Percentiles rank a stretch among this genome's conserved stretches.
Conservation (phyloP, 2,113 vertebrate species). For the Phrynosoma blainvillii region DNA sequence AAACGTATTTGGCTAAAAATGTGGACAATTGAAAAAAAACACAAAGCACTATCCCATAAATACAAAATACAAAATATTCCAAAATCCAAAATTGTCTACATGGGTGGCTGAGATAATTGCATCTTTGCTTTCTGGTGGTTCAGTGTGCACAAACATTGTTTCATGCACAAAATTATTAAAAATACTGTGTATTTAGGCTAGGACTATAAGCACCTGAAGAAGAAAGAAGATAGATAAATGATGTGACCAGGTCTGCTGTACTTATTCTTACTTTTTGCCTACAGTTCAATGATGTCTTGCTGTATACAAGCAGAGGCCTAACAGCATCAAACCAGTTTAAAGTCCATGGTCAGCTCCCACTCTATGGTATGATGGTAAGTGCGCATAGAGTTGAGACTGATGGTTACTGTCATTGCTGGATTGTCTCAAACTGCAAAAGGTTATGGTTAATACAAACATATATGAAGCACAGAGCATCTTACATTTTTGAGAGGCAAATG, state of each 20-base stretch:
- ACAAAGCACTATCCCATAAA: too few species aligned
- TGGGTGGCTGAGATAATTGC: too few species aligned
- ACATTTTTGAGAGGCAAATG: background rate
- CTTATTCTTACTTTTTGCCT: slow-evolving; percentile 41
- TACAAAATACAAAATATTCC: too few species aligned
- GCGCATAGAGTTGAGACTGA: background rate
- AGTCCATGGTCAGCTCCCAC: slow-evolving; percentile 91
- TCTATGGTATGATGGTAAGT: slow-evolving; percentile 95
- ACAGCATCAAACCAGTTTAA: slow-evolving; percentile 95
- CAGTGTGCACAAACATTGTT: too few species aligned
- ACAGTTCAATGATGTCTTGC: slow-evolving; percentile 92
- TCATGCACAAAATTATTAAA: background rate
- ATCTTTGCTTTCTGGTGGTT: too few species aligned
- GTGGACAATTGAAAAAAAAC: too few species aligned
- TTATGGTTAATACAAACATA: background rate
- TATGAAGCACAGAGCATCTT: background rate
- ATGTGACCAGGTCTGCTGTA: background rate
- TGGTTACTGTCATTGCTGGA: background rate
- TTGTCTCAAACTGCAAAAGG: background rate
- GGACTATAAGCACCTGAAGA: too few species aligned
- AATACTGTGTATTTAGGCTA: too few species aligned
- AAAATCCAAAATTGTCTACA: too few species aligned
- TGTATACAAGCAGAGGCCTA: slow-evolving; percentile 96
- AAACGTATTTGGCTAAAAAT: too few species aligned
- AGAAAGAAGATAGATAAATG: too few species aligned